phyloP scores from a whole-genome alignment of 2,888 invertebrate genomes.

The Phengaris arion region DNA sequence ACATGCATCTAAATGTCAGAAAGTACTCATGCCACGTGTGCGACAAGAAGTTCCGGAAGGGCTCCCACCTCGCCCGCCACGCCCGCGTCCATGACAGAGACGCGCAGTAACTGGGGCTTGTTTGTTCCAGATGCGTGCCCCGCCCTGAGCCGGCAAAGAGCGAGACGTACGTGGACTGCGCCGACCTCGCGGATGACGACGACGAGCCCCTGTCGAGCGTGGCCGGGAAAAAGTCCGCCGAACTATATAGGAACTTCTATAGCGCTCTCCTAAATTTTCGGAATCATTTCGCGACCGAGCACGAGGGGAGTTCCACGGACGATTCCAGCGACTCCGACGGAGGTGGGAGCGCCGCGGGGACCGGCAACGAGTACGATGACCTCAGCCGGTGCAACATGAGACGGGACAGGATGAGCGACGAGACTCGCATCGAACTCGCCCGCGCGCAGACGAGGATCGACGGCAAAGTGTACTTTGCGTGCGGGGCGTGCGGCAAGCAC shows the following conservation, averaged over 20 bases:
- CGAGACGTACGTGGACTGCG: conserved; percentile 7
- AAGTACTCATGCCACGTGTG: conserved; percentile 58
- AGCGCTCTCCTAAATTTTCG: conserved; percentile 57
- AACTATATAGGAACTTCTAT: conserved; percentile 53
- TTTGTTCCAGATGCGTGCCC: conserved; percentile 64
- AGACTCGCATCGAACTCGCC: conserved; percentile 54
- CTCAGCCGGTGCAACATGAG: conserved; percentile 61
- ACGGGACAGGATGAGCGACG: conserved; percentile 56
- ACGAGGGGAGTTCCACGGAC: conserved; percentile 46
- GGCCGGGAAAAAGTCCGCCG: conserved; percentile 43
- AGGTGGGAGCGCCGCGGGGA: conserved; percentile 33
- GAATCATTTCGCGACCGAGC: conserved; percentile 53
- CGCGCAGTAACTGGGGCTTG: conserved; percentile 49
- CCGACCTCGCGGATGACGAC: conserved; percentile 41
- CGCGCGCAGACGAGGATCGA: conserved; percentile 61
- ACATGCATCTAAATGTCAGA: conserved; percentile 56
- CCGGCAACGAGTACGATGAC: conserved; percentile 57
- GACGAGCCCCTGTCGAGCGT: conserved; percentile 54
- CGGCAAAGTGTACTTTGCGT: conserved; percentile 78
- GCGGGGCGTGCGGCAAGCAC: conserved; percentile 79
- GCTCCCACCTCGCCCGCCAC: conserved; percentile 63
- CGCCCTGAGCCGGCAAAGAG: conserved; percentile 32
- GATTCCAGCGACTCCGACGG: conserved; percentile 50
- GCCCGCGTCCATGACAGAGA: conserved; percentile 54
- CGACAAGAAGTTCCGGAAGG: conserved; percentile 57